Evolutionary conservation across 2,888 invertebrate species (phyloP), one percentile per base, ranked within the genome.

Genomic region (Lampropteryx suffumata): DNA sequence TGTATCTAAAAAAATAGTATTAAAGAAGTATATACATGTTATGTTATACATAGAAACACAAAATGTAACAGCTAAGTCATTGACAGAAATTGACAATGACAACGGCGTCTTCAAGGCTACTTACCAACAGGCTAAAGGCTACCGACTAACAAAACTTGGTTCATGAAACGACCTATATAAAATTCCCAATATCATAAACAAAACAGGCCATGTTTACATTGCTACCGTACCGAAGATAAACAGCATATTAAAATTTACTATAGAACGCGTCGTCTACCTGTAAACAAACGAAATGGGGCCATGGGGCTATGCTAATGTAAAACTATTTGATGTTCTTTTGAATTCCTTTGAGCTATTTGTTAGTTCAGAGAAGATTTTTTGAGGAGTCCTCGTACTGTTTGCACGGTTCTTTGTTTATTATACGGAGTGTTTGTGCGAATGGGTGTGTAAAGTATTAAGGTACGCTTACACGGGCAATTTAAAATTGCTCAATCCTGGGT

Each of bases 241-340:
- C 81, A 68, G 59, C 66, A 66, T 73, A 81, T 81, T 78, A 81
- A 79, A 79, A 76, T 82, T 69, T 81, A 81, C 78, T 71, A 73
- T 62, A 67, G 72, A 71, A 73, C 69, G 57, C 57, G 69, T 71
- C 69, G 64, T 67, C 47, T 21, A 17, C n/a, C 39, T 26, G 32
- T 47, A 77, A 71, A 77, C 72, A 80, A 65, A 72, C 62, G 59
- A 58, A 70, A 68, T 6, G 7, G 24, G 24, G 24, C 24, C 24
- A 24, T 6, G 6, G 67, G 71, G 57, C 73, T 73, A 79, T 76
- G 80, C 76, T 80, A 82, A 80, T 79, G 75, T 76, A 67, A 70
- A 74, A 79, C 77, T 85, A 84, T 86, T 85, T 84, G 84, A 85
- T 86, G 77, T 82, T 76, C 66, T 56, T 45, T 45, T 45, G 34